Evolutionary conservation across 2,113 vertebrate genomes (phyloP), one percentile per base, ranked within the genome.

Genomic region (Rhea americana): DNA sequence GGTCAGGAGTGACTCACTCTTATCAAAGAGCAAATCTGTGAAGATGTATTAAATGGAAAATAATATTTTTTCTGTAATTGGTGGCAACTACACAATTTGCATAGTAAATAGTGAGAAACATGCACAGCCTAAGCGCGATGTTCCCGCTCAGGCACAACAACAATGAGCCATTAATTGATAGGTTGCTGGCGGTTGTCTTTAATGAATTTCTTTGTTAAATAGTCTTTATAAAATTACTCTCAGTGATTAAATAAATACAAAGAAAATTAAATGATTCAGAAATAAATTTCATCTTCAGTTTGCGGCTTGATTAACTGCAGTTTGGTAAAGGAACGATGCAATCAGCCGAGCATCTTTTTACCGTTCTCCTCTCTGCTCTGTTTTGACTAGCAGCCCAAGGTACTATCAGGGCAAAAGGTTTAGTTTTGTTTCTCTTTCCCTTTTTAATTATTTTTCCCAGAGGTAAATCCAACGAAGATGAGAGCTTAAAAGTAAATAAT

Each of bases 151-250:
- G 18, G 14, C 17, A 82, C 13, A 68, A 56, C 55, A 85, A 85
- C 78, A 90, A 78, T 8, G 43, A 95, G 28, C 68, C 35, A 72
- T 92, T 96, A 92, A 91, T 93, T 82, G 74, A 66, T 80, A 45
- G 55, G 85, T 30, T 92, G 7, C 7, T 73, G 55, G 18, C 92
- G 83, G 66, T 32, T 90, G 18, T 35, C 83, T 55, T 89, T 95
- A 96, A 95, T 91, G 18, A 78, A 75, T 91, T 93, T 97, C 55
- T 62, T 62, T 72, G 28, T 35, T 93, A 89, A 96, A 85, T 48
- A 92, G 43, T 80, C 61, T 90, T 92, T 48, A 73, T 74, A 58
- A 94, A 96, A 93, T 70, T 81, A 9, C 61, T 41, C 13, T 78
- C 90, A 22, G 13, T 82, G 82, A 85, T 85, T 92, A 88, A 85